Percentiles rank a stretch among this genome's conserved stretches.
These are phyloP conservation scores for Yasuhikotakia modesta DNA, from an alignment of 2,797 vertebrate genomes.

Conservation along the genomic window DNA sequence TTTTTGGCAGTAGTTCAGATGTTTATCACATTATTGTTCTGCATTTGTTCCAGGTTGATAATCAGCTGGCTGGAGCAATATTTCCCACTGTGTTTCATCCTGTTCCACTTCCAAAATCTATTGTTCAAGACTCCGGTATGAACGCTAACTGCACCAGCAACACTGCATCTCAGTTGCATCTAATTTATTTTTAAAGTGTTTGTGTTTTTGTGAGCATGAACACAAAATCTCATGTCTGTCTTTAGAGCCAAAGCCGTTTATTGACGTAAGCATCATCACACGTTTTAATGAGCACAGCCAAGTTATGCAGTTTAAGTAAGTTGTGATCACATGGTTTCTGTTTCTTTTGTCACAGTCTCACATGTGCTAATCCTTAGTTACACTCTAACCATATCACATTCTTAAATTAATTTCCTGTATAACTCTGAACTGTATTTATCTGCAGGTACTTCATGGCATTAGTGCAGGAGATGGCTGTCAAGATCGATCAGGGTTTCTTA, in stretches of 20 bases:
- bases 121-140: constrained; percentile 93
- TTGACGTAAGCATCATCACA: constrained; percentile 93
- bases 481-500: constrained; percentile 93
- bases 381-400: not conserved
- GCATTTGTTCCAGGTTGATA: constrained; percentile 84
- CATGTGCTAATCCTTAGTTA: not conserved
- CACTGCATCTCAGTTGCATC: not conserved
- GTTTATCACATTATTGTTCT: not conserved
- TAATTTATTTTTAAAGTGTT: too few relatives aligned
- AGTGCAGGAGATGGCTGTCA: constrained; percentile 97
- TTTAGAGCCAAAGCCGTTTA: constrained; percentile 93
- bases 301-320: constrained; percentile 96
- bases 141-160: not conserved
- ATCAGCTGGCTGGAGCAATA: constrained; percentile 90
- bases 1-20: not conserved
- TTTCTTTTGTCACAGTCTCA: constrained; percentile 1
- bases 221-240: constrained; percentile 4
- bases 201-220: constrained; percentile 1
- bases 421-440: not conserved
- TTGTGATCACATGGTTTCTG: not conserved
- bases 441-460: constrained; percentile 97
- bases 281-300: constrained; percentile 94
- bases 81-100: constrained; percentile 96
- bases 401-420: not conserved
- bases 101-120: constrained; percentile 92